These are phyloP conservation scores for Latrodectus elegans DNA, from an alignment of 2,888 invertebrate species.

Conservation along the genomic window DNA sequence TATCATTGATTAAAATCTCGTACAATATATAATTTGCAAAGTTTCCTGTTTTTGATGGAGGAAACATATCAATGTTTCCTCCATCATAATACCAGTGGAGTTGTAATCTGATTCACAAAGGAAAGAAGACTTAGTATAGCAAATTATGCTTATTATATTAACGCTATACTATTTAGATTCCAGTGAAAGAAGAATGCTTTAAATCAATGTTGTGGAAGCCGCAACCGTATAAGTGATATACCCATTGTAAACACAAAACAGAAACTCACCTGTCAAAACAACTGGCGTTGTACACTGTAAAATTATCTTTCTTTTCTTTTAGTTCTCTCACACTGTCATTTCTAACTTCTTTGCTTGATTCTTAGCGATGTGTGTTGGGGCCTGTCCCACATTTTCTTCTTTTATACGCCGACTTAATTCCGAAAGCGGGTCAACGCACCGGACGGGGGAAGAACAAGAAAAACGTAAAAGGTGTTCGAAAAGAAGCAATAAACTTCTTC, in stretches of 20 bases:
- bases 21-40: too few relatives aligned
- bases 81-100: neutral
- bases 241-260: neutral
- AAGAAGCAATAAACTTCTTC: conserved; percentile 22
- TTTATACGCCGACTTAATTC: conserved; percentile 39
- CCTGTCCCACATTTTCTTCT: conserved; percentile 41
- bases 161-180: neutral
- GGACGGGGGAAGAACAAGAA: conserved; percentile 4
- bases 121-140: neutral
- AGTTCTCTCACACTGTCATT: conserved; percentile 9
- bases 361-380: conserved; percentile 36
- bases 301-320: neutral
- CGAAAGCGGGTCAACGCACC: conserved; percentile 49
- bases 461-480: conserved; percentile 37
- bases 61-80: too few relatives aligned
- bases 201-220: neutral
- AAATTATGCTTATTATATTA: neutral
- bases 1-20: too few relatives aligned
- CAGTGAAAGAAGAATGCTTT: neutral
- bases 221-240: too few relatives aligned
- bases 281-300: neutral
- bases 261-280: conserved; percentile 11
- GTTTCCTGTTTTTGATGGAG: neutral
- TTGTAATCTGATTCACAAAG: neutral
- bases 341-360: neutral